Evolutionary conservation across 2,797 vertebrate species (phyloP), one percentile per base, ranked within the genome.

Genomic region (Lepidocolaptes lacrymiger): DNA sequence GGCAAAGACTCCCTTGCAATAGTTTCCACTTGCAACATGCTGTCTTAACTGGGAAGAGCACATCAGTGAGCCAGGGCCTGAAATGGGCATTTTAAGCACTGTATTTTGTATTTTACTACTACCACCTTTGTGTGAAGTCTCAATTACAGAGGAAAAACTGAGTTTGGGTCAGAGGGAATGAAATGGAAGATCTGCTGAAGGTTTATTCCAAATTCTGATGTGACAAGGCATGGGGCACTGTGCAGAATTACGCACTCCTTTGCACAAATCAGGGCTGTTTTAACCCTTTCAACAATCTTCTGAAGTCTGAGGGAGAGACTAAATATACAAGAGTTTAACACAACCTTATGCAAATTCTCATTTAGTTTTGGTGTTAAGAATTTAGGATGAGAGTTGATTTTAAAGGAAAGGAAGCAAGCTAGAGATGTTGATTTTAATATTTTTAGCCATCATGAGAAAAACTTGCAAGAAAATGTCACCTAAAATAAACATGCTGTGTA

Each of bases 321-420:
- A 68, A 91, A 85, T 71, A 54, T 79, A 67, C 80, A 26, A 78
- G 67, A 34, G 27, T 94, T 95, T 82, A 54, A 43, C 13, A 15
- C 9, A 21, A 36, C 16, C 44, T 91, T 66, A 61, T 71, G 83
- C 36, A 92, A 78, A 78, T 56, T 88, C 51, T 89, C 46, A 7
- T 75, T 93, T 58, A 43, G 46, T 74, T 96, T 39, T 91, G 72
- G 21, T 87, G 59, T 63, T 79, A 83, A 37, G 54, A 34, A 9
- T 59, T 81, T 74, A 79, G 85, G 64, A 66, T 46, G 12, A 44
- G 15, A 46, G 63, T 23, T 89, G 37, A 20, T 34, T 64, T 92
- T 41, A 55, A 6, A 73, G 23, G 16, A 22, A 76, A 43, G 16
- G 46, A 75, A 56, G 48, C 63, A 66, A 75, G 83, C 2, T 12